Evolutionary conservation across 2,888 invertebrate species (phyloP), one percentile per base, ranked within the genome.

Genomic region (Lysandra coridon): DNA sequence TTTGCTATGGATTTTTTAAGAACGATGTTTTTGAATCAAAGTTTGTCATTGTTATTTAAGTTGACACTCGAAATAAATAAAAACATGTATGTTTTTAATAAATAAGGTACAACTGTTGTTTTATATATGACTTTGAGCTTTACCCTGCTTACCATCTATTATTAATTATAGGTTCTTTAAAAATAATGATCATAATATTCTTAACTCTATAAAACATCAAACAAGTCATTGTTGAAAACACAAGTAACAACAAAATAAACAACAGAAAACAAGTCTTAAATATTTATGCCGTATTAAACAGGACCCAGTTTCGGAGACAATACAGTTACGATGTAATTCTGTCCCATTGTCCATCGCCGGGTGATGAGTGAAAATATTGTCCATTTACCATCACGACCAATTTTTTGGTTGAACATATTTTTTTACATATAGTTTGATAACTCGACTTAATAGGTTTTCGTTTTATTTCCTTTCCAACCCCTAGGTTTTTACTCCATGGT

Each of bases 251-350:
- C 14, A 69, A 6, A 37, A 37, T 33, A 69, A 69, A 69, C 37
- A 69, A 37, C 14, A 69, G 14, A 12, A 69, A 69, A 33, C 33
- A 69, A 69, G 69, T 69, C 33, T 69, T 69, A 69, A 69, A 69
- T 69, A 69, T 37, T 37, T 33, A 69, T 69, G 69, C 33, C 4
- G 64, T 23, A 37, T 69, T 69, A 64, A 69, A 69, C 33, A 69
- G 12, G 33, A 14, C 69, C 69, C 69, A 33, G 14, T 69, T 69
- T 5, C 5, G 17, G 33, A 69, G 33, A 37, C 69, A 69, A 69
- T 69, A 69, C 69, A 69, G 33, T 64, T 64, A 30, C 64, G 33
- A 37, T 69, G 69, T 69, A 69, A 69, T 69, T 69, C 33, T 37
- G 69, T 69, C 69, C 69, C 17, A 14, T 69, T 69, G 69, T 69